phyloP scores from a whole-genome alignment of 2,113 vertebrate species.

The Noturus placidus region DNA sequence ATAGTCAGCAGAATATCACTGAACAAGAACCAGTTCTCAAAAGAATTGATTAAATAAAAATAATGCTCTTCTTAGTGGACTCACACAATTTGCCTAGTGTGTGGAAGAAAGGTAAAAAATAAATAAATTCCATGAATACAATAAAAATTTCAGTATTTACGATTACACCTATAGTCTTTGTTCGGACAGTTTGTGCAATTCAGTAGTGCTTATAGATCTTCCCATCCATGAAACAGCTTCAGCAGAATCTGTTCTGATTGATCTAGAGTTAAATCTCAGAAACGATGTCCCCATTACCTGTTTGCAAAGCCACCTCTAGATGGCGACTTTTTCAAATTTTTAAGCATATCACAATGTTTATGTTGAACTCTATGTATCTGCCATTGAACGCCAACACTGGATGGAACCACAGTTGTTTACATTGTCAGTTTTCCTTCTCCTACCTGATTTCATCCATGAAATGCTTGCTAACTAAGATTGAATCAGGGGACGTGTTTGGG shows the following conservation, averaged over 20 bases:
- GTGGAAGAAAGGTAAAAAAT: not conserved
- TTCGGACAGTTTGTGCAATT: not conserved
- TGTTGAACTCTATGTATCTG: not conserved
- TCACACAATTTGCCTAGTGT: not conserved
- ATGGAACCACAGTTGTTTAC: not conserved
- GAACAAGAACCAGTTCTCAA: not conserved
- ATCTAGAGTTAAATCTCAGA: not conserved
- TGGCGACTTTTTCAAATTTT: not conserved
- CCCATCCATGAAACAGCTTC: not conserved
- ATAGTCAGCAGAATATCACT: not conserved
- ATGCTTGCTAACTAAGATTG: not conserved
- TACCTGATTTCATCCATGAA: not conserved
- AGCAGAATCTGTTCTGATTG: not conserved
- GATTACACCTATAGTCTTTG: not conserved
- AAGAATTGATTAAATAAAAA: not conserved
- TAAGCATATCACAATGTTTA: slow-evolving; percentile 26
- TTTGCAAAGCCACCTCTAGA: not conserved
- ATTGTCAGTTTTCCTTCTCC: not conserved
- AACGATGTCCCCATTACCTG: not conserved
- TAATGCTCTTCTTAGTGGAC: not conserved
- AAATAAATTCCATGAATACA: not conserved
- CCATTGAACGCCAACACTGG: not conserved
- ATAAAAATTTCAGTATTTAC: not conserved
- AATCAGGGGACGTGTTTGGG: not conserved
- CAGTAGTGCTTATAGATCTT: not conserved